These are phyloP conservation scores for Lepas anatifera DNA, from an alignment of 2,888 invertebrate genomes.

Conservation along the genomic window DNA sequence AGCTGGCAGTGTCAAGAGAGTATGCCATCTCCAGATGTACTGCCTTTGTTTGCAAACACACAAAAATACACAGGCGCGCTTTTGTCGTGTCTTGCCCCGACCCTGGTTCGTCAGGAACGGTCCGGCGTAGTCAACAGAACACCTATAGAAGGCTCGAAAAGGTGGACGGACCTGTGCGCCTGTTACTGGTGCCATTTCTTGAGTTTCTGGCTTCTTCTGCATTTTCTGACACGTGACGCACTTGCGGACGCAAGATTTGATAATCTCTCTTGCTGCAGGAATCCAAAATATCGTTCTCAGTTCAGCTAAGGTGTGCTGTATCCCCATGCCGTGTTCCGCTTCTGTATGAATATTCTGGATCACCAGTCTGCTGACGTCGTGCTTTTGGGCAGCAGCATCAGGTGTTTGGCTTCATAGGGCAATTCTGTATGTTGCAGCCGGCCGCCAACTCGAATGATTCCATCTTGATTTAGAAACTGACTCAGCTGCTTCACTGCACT, in stretches of 20 bases:
- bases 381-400: background rate
- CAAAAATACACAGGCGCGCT: background rate
- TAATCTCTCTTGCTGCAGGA: background rate
- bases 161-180: background rate
- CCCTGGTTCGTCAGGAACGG: background rate
- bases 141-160: background rate
- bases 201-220: background rate
- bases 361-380: background rate
- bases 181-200: background rate
- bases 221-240: background rate
- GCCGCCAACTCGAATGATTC: background rate
- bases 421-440: background rate
- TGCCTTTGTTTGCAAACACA: background rate
- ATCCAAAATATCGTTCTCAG: background rate
- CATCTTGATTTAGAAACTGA: background rate
- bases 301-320: background rate
- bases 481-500: background rate
- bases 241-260: background rate
- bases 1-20: background rate
- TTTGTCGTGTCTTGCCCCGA: background rate
- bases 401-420: background rate
- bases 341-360: background rate
- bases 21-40: background rate
- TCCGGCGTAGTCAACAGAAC: background rate
- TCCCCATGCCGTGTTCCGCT: background rate